Conservation (phyloP, 2,888 invertebrate genomes). For the Apotomis capreana region DNA sequence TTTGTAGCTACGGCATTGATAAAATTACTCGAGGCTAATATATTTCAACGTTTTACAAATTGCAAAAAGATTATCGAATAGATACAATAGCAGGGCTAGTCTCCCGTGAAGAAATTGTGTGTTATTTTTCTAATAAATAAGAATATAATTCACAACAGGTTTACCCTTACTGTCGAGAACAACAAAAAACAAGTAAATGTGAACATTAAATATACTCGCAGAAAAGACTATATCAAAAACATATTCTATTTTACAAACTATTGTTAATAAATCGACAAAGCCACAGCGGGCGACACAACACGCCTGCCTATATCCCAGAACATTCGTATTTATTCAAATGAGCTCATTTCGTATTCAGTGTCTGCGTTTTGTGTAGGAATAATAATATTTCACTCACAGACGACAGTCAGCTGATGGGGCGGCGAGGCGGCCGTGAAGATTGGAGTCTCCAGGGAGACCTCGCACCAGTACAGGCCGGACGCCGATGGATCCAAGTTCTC, state of each 20-base stretch:
- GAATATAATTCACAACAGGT: too few relatives aligned
- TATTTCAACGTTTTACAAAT: conserved; percentile 8
- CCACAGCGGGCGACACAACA: conserved; percentile 15
- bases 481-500: conserved; percentile 90
- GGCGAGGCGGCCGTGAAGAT: conserved; percentile 92
- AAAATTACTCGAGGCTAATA: background rate
- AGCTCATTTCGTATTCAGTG: conserved; percentile 54
- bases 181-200: too few relatives aligned
- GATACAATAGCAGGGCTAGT: too few relatives aligned
- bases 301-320: conserved; percentile 14
- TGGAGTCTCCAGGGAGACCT: conserved; percentile 91
- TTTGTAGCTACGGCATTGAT: conserved; percentile 14
- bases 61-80: background rate
- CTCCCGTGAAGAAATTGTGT: too few relatives aligned
- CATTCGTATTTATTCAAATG: conserved; percentile 58
- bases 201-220: background rate
- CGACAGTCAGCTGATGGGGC: conserved; percentile 89
- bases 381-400: conserved; percentile 85
- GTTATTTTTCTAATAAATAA: too few relatives aligned
- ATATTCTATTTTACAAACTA: background rate
- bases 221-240: background rate
- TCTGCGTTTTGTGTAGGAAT: conserved; percentile 40
- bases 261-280: conserved; percentile 16
- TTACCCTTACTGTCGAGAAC: too few relatives aligned
- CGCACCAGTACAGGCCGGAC: conserved; percentile 91